Base-by-base conservation (phyloP, 2,113 vertebrate species). In the Myrmecophaga tridactyla region DNA sequence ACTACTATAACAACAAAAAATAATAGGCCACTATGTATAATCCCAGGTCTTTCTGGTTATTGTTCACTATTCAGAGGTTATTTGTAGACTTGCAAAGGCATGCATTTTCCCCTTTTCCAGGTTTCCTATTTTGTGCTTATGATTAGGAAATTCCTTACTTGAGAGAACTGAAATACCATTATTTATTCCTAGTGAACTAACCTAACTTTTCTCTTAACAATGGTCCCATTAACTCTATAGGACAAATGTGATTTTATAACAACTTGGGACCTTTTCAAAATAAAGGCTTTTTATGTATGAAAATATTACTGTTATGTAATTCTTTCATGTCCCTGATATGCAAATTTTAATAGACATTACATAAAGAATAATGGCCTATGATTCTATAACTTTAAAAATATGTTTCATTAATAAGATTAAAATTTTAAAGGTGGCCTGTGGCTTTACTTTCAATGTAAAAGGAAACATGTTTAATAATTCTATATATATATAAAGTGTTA, bases 331-430 rank as follows among this genome's bases (percentile, higher is more conserved):
- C 25, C 41, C 21, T 92, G 53, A 91, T 7, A 94, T 80, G 62
- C 94, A 97, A 76, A 94, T 84, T 92, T 89, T 90, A 95, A 92
- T 5, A 96, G 80, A 72, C 29, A 58, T 81, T 41, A 69, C 29
- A 89, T 41, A 89, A 73, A 91, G 34, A 96, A 78, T 60, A 86
- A 96, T 76, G 75, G 48, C 23, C 18, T 76, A 48, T 75, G 85
- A 83, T 31, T 93, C 51, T 80, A 0, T 41, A 93, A 80, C 39
- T 93, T 92, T 60, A 63, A 89, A 87, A 97, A 65, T 46, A 63
- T 95, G 69, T 27, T 92, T 69, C 9, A 82, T 41, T 60, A 78
- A 23, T 23, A 94, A 89, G 56, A 83, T 53, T 60, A 85, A 95
- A 94, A 29, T 91, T 63, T 84, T 51, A 94, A 90, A 73, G 76